Base-by-base conservation (phyloP, 2,113 vertebrate species). In the Dicentrarchus labrax region DNA sequence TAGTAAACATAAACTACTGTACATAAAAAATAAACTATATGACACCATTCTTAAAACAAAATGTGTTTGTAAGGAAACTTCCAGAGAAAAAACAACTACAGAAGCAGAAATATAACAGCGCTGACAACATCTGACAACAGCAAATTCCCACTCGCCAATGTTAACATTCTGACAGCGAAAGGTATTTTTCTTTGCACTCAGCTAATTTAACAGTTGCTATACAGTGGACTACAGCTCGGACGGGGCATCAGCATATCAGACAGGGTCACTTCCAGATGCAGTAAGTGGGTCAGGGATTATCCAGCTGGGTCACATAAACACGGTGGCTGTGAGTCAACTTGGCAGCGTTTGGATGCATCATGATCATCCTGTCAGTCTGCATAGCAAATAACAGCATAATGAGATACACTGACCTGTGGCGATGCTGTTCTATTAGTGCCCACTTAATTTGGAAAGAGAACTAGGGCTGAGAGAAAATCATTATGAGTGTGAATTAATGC, bases 201-300 rank as follows among this genome's bases (percentile, higher is more conserved):
- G 91, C 91, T 90, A 87, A 90, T 92, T 90, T 82, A 54, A 41
- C 50, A 72, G 71, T 11, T 64, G 24, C 41, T 41, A 24, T 62
- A 36, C 19, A 73, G 83, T 36, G 48, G 62, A 64, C 71, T 8
- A 8, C 0, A 17, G 59, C 68, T 84, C 16, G 10, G 24, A 48
- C 24, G 41, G 61, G 78, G 80, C 65, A 87, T 85, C 79, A 73
- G 76, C 72, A 22, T 16, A 74, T 41, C 75, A 82, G 74, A 79
- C 79, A 67, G 59, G 77, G 77, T 48, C 70, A 19, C 78, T 83
- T 92, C 90, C 92, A 91, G 88, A 77, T 86, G 88, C 83, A 53
- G 54, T 73, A 92, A 93, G 78, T 92, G 88, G 91, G 91, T 93
- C 91, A 90, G 70, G 79, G 89, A 92, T 92, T 84, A 86, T 84